These are phyloP conservation scores for Allophyes oxyacanthae DNA, from an alignment of 2,888 invertebrate species.

Conservation along the genomic window DNA sequence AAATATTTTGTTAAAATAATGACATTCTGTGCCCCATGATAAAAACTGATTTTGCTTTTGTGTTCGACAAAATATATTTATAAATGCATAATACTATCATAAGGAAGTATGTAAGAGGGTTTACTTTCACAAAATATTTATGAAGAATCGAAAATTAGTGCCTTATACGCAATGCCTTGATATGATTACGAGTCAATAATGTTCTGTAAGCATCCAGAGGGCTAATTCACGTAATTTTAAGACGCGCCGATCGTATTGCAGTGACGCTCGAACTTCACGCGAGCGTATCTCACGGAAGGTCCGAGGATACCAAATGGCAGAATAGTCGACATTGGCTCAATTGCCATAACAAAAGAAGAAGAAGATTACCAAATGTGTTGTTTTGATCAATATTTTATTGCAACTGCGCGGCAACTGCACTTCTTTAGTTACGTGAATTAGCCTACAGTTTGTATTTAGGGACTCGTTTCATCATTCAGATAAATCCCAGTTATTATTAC, in stretches of 20 bases:
- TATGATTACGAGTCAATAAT: constrained; percentile 35
- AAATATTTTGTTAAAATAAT: background rate
- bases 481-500: constrained; percentile 15
- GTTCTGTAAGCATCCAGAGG: constrained; percentile 10
- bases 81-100: constrained; percentile 1
- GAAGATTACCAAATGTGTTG: no score
- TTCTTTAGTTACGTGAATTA: no score
- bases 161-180: constrained; percentile 56
- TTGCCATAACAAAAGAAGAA: no score
- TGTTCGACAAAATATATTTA: background rate
- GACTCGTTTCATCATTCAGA: background rate
- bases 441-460: constrained; percentile 7
- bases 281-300: no score
- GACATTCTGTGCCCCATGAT: background rate
- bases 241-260: no score
- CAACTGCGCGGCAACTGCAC: no score
- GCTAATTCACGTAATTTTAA: no score
- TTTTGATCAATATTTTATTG: no score
- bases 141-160: constrained; percentile 52
- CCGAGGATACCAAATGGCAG: no score
- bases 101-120: constrained; percentile 24
- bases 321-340: no score
- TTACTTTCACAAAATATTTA: constrained; percentile 12
- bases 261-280: no score
- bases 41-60: background rate